Evolutionary conservation across 2,888 invertebrate genomes (phyloP).

Genomic region (Heliconius ethilla): DNA sequence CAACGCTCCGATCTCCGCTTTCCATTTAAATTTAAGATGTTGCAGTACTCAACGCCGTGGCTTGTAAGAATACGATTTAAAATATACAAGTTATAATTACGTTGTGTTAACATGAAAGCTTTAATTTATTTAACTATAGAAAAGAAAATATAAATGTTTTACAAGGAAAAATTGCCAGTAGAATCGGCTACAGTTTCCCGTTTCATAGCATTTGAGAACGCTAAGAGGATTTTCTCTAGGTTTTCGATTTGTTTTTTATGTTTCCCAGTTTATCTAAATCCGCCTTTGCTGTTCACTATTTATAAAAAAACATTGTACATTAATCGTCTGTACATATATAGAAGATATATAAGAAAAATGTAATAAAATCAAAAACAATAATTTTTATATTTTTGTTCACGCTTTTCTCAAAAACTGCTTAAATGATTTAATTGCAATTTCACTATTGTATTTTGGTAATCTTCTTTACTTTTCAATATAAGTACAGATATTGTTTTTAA

Average conservation of each 20-base stretch:
- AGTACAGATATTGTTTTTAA: no score
- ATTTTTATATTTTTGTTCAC: no score
- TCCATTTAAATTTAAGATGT: no score
- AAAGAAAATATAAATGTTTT: not conserved
- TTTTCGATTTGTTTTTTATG: not conserved
- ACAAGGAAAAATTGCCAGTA: not conserved
- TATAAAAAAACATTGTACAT: not conserved
- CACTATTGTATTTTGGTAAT: no score
- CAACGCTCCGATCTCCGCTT: no score
- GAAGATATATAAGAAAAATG: no score
- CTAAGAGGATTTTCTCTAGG: not conserved
- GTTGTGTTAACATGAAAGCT: not conserved
- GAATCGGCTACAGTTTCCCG: not conserved
- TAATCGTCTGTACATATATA: no score
- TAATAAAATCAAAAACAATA: no score
- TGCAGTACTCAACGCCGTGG: no score
- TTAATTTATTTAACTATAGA: not conserved
- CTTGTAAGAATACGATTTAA: not conserved
- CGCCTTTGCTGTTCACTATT: not conserved
- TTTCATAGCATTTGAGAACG: not conserved
- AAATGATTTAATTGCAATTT: no score
- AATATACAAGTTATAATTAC: not conserved
- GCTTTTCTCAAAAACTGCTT: no score
- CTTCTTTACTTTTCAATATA: no score
- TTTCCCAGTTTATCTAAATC: not conserved